Evolutionary conservation across 1,140 invertebrate genomes (phyloP), one percentile per base, ranked within the genome.

Genomic region (Neuroterus valhalla): DNA sequence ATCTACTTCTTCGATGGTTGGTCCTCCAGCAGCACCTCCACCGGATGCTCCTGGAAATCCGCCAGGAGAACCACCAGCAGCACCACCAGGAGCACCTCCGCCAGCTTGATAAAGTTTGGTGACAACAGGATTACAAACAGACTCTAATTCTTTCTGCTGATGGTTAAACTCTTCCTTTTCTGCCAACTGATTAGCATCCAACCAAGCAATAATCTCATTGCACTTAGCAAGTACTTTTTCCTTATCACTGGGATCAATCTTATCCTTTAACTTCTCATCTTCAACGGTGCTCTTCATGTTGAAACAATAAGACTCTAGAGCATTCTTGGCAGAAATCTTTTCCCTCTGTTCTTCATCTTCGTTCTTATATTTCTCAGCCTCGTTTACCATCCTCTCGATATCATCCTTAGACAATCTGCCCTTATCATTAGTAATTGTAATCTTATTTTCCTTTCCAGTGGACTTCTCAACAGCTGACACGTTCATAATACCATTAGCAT

Each of bases 331-430:
- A n/a, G n/a, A n/a, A n/a, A n/a, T n/a, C n/a, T n/a, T n/a, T n/a
- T n/a, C n/a, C n/a, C 91, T 91, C 81, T 95, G 94, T 48, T 91
- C 91, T 46, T 95, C 93, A 66, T 94, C 93, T 74, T 93, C 92
- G n/a, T 91, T 91, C 78, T 92, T 93, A 84, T 93, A 96, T 45
- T 83, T 88, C 55, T 92, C 90, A 1, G 91, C 93, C 70, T 94
- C 93, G 19, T 92, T 92, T 12, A 95, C 93, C 94, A 97, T 97
- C 50, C 93, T 90, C 55, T 97, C 95, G 81, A 97, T 96, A 74
- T 96, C 95, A 31, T 95, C 94, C 82, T 96, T 95, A 8, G 91
- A n/a, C n/a, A n/a, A n/a, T n/a, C n/a, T n/a, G n/a, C n/a, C n/a
- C n/a, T n/a, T n/a, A n/a, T n/a, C n/a, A n/a, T n/a, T n/a, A n/a